Conservation (phyloP, 1,140 invertebrate species). For the Bombus difficillimus region DNA sequence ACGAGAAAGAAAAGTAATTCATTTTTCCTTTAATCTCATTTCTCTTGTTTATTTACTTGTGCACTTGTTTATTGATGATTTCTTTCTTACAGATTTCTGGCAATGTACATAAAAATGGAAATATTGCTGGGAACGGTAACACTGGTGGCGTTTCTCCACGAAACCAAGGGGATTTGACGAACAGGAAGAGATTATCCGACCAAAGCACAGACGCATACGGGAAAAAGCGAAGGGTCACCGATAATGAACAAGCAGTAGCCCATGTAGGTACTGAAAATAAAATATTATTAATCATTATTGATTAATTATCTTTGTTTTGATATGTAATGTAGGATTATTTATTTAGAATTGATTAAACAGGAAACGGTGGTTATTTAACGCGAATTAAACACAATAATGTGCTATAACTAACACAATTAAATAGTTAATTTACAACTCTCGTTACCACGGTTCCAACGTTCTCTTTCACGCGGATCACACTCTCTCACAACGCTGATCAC, state of each 20-base stretch:
- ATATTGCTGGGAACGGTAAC: slow-evolving; percentile 71
- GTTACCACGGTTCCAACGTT: too few species aligned
- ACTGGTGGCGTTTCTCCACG: slow-evolving; percentile 70
- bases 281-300: not conserved
- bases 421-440: too few species aligned
- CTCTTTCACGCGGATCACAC: too few species aligned
- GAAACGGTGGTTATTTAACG: too few species aligned
- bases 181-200: slow-evolving; percentile 74
- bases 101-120: slow-evolving; percentile 73
- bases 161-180: slow-evolving; percentile 57
- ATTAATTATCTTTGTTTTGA: not conserved
- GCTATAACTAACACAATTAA: too few species aligned
- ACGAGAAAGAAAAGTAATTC: slow-evolving; percentile 85
- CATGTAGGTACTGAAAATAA: slow-evolving; percentile 51
- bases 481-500: too few species aligned
- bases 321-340: not conserved
- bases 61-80: not conserved
- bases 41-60: not conserved
- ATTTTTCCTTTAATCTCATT: not conserved
- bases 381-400: too few species aligned
- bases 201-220: slow-evolving; percentile 61
- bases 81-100: slow-evolving; percentile 64
- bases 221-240: slow-evolving; percentile 74
- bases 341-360: too few species aligned
- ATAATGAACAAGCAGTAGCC: slow-evolving; percentile 70